A percentile compares a stretch with the other conserved stretches of the same genome.
These are phyloP conservation scores for Ictalurus furcatus DNA, from an alignment of 2,113 vertebrate genomes.

Conservation along the genomic window DNA sequence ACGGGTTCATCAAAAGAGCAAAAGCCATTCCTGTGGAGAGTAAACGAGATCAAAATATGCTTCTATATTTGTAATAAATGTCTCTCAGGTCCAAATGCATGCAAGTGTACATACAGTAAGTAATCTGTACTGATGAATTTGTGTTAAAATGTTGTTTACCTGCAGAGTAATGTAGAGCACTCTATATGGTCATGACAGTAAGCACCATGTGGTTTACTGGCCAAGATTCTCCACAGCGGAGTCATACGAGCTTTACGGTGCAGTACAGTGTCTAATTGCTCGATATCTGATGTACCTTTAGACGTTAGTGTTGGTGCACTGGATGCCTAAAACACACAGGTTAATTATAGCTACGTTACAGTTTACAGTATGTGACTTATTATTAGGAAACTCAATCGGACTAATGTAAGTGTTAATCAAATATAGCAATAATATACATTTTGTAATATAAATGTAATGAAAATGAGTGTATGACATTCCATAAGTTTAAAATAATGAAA, in stretches of 20 bases:
- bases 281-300: conserved; percentile 10
- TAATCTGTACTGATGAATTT: background rate
- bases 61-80: background rate
- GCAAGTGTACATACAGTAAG: too few relatives aligned
- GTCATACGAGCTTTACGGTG: conserved; percentile 46
- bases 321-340: conserved; percentile 30
- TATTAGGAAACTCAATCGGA: background rate
- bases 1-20: conserved; percentile 51
- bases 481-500: background rate
- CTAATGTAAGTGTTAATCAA: background rate
- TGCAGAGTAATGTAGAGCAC: conserved; percentile 52
- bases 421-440: background rate
- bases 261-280: conserved; percentile 12
- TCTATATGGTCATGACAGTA: conserved; percentile 46
- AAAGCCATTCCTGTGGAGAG: conserved; percentile 46
- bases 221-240: conserved; percentile 50
- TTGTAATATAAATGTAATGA: background rate
- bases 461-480: background rate
- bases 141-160: conserved; percentile 18
- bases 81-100: background rate
- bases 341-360: background rate
- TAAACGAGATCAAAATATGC: background rate
- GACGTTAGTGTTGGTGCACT: conserved; percentile 25
- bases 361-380: background rate
- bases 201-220: conserved; percentile 50